Base-by-base conservation (phyloP, 92 coral and sea anemone genomes). In the Anthopleura xanthogrammica region DNA sequence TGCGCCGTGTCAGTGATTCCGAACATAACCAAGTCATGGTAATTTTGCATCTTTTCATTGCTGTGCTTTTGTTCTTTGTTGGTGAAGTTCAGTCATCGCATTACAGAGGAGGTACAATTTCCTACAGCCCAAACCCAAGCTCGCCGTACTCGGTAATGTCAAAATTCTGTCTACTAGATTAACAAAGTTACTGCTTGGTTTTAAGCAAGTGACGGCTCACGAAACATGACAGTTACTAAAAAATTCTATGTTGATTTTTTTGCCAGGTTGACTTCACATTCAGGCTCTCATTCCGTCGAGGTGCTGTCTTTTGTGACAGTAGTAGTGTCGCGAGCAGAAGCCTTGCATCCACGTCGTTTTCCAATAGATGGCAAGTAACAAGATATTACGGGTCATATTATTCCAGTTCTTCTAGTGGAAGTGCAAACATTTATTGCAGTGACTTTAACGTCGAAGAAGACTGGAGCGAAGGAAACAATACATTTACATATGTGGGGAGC, bases 101-200 rank as follows among this genome's bases (percentile, higher is more conserved):
- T 64, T 64, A 64, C 72, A 64, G 72, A 64, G 72, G 72, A 64
- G 72, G 72, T 17, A n/a, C 72, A 64, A n/a, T 64, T 29, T 64
- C 36, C 22, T 64, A 20, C 72, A 64, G 72, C 10, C 72, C 72
- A 64, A 64, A n/a, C 7, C 12, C 11, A 64, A 64, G 22, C 72
- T 64, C 72, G 22, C 41, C 72, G 5, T 64, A 64, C 72, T 64
- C 72, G 36, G 72, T 64, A 64, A 64, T 20, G 40, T 64, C 3
- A n/a, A 64, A 5, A 52, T 52, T 54, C 12, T 54, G 58, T 54
- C 58, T 11, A 11, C 16, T 54, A 54, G 2, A 10, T 11, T 11
- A 11, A 11, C 16, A 54, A 54, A 54, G 14, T 54, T 9, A 54
- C 13, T 54, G 14, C 58, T 16, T 54, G 16, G 58, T 12, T 54